Conservation (phyloP, 2,797 vertebrate genomes). For the Paguma larvata region DNA sequence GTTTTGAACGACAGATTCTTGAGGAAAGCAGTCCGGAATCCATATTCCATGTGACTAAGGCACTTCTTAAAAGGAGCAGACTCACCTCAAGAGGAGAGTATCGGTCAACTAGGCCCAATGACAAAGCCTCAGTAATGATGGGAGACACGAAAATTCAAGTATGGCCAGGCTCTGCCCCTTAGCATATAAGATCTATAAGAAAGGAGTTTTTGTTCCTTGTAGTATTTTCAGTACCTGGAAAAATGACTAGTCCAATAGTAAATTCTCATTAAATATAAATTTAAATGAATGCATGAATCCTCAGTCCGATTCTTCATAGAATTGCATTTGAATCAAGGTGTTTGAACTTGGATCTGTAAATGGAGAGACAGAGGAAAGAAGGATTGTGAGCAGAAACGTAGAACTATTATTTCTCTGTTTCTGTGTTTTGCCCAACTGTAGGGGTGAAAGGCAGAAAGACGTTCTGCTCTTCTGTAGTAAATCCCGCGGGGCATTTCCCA, state of each 20-base stretch:
- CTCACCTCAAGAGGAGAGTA: neutral
- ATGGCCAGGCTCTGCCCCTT: neutral
- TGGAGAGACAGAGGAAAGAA: neutral
- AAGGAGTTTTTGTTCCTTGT: neutral
- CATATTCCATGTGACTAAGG: neutral
- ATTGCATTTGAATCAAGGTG: neutral
- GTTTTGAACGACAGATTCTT: neutral
- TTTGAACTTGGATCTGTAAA: neutral
- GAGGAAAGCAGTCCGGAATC: neutral
- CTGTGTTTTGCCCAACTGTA: neutral
- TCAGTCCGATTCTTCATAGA: neutral
- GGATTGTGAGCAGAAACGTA: neutral
- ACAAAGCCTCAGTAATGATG: neutral
- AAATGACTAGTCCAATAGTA: neutral
- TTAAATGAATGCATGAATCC: neutral
- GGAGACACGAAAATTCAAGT: neutral
- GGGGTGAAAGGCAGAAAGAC: neutral
- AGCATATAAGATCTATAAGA: neutral
- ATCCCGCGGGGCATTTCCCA: neutral
- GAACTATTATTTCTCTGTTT: neutral
- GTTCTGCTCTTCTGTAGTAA: neutral
- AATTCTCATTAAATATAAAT: neutral
- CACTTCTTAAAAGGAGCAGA: neutral
- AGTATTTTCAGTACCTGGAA: neutral
- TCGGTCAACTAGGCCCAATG: neutral